Evolutionary conservation across 2,113 vertebrate species (phyloP).

Genomic region (Hoplias malabaricus): DNA sequence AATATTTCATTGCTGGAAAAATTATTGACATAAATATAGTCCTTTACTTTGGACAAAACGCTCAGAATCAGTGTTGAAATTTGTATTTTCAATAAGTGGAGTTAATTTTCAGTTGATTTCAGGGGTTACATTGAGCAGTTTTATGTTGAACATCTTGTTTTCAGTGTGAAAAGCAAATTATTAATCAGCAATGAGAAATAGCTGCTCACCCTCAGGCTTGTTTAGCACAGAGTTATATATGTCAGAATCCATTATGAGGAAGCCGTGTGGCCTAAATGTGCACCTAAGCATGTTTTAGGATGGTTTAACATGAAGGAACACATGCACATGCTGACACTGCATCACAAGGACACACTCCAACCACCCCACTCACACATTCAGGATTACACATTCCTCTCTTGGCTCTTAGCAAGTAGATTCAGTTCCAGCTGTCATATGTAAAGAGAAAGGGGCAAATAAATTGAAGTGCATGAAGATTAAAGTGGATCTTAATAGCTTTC

Average conservation of each 20-base stretch:
- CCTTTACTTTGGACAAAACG: too few species aligned
- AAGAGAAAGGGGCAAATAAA: background rate
- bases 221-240: too few species aligned
- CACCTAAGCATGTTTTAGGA: background rate
- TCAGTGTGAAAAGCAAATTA: too few species aligned
- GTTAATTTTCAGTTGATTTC: too few species aligned
- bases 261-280: background rate
- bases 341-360: background rate
- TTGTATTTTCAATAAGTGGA: too few species aligned
- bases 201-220: background rate
- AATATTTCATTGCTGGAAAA: too few species aligned
- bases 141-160: background rate
- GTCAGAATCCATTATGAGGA: background rate
- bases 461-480: background rate
- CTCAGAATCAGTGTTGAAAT: too few species aligned
- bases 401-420: background rate
- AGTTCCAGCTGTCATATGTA: background rate
- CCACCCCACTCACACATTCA: slow-evolving; percentile 8
- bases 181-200: background rate
- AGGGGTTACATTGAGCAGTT: background rate
- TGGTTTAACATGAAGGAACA: too few species aligned
- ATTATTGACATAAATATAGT: too few species aligned
- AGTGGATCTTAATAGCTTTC: background rate
- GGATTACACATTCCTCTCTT: background rate
- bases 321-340: too few species aligned